Base-by-base conservation (phyloP, 2,888 invertebrate genomes). In the Amitus sp. region DNA sequence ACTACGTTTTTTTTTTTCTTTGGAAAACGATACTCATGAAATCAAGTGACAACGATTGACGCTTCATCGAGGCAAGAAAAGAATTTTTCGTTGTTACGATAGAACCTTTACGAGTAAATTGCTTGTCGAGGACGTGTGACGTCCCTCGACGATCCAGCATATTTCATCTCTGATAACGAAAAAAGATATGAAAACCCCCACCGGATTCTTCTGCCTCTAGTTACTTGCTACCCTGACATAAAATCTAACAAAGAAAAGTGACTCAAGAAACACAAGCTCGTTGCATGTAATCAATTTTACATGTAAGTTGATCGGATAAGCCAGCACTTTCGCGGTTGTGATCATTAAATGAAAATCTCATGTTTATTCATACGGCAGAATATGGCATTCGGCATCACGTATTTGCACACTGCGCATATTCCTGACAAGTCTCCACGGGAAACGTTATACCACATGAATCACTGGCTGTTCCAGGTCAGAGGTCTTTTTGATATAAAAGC, bases 281-380 rank as follows among this genome's bases (percentile, higher is more conserved):
- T 53, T 53, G 42, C 53, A 30, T 48, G 46, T 30, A 62, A 62
- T 62, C 51, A 53, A 62, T 62, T 62, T 53, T 62, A 47, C 48
- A 28, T 43, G 50, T 37, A 43, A 58, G 42, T 47, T 48, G 58
- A 54, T 62, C 47, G 27, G 53, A 54, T 57, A 54, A 23, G 40
- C 45, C 47, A 54, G 47, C 45, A 51, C 50, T 42, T 47, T 50
- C 23, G 47, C 52, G 52, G 53, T 57, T 47, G 27, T 47, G 49
- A 39, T 62, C 54, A 62, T 62, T 62, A 51, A 53, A 42, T 19
- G 43, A 45, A 13, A 43, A 48, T 33, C 45, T 54, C 43, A 58
- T 62, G 51, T 58, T 54, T 58, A 62, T 62, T 62, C 62, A 58
- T 57, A 37, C 18, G 1, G 45, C 48, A 45, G 47, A 57, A 54